These are phyloP conservation scores for Octopus sinensis DNA, from an alignment of 1,140 invertebrate genomes.

Conservation along the genomic window DNA sequence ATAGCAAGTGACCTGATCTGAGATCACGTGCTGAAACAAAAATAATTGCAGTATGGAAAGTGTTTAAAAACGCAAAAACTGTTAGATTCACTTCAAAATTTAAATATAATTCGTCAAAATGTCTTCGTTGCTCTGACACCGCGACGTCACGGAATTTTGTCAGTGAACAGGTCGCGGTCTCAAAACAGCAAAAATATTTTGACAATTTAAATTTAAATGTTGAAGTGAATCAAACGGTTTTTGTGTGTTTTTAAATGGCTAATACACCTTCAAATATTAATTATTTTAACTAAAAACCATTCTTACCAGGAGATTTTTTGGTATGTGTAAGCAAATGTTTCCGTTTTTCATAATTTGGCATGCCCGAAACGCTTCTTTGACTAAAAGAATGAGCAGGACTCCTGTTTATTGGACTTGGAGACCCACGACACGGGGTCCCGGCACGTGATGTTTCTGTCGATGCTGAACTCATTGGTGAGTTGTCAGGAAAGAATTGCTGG, in stretches of 20 bases:
- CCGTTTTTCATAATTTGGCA: constrained; percentile 18
- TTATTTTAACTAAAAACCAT: background rate
- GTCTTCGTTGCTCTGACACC: too few species aligned
- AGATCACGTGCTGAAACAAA: too few species aligned
- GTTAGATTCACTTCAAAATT: too few species aligned
- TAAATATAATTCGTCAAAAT: too few species aligned
- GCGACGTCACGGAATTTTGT: too few species aligned
- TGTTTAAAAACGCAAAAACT: too few species aligned
- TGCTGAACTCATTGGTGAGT: constrained; percentile 11
- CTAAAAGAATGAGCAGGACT: background rate
- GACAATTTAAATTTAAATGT: background rate
- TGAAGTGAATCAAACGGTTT: background rate
- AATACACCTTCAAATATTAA: background rate
- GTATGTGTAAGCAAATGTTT: constrained; percentile 15
- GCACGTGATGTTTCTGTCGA: constrained; percentile 10
- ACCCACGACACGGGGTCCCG: constrained; percentile 1
- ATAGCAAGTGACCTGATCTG: too few species aligned
- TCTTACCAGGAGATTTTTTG: constrained; percentile 14
- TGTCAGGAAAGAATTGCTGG: constrained; percentile 17
- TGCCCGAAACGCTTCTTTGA: constrained; percentile 3
- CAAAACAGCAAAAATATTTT: too few species aligned
- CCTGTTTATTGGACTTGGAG: background rate
- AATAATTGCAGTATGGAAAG: too few species aligned
- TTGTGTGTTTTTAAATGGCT: background rate
- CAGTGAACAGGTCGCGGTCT: too few species aligned